These are phyloP conservation scores for Dermatemys mawii DNA, from an alignment of 2,113 vertebrate species.

Conservation along the genomic window DNA sequence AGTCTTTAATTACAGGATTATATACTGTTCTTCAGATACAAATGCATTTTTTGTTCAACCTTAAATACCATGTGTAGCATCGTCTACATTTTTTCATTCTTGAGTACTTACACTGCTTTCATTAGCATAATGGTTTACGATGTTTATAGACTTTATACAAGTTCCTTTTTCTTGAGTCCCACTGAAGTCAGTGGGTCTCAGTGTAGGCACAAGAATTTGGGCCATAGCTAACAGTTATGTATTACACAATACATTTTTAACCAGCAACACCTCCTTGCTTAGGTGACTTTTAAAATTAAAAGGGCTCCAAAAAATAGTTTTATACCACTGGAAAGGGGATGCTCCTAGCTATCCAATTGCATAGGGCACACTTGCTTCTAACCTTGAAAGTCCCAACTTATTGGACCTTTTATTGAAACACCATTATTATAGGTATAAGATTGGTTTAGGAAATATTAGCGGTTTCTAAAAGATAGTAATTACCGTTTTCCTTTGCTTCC, in stretches of 20 bases:
- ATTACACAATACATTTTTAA: background rate
- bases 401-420: constrained; percentile 20
- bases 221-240: background rate
- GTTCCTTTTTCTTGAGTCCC: background rate
- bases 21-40: background rate
- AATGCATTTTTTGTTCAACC: background rate
- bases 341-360: background rate
- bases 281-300: constrained; percentile 11
- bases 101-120: background rate
- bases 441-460: background rate
- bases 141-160: background rate
- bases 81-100: constrained; percentile 6
- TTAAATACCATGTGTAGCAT: constrained; percentile 4
- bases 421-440: background rate
- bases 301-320: background rate
- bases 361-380: background rate
- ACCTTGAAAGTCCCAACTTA: background rate
- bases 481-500: constrained; percentile 30
- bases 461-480: background rate
- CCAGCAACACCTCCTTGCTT: background rate
- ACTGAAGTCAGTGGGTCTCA: background rate
- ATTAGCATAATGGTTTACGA: background rate
- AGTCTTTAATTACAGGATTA: background rate
- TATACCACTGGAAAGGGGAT: background rate
- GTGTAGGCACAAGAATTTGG: background rate